Base-by-base conservation (phyloP, 2,113 vertebrate species). In the Martes martes region DNA sequence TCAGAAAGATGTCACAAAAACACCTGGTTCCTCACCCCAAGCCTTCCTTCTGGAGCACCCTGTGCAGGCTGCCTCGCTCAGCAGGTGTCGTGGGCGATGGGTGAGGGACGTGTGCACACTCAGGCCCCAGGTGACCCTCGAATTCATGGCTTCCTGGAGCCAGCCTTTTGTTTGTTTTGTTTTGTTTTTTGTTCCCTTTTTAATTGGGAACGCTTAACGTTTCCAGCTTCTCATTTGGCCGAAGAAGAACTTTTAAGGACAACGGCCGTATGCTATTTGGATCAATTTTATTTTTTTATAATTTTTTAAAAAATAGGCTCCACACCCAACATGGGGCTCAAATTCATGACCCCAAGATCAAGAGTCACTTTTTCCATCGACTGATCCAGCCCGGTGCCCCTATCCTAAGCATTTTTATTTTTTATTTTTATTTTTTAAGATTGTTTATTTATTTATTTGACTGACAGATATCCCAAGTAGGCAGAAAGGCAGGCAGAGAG, bases 81-180 rank as follows among this genome's bases (percentile, higher is more conserved):
- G 11, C 1, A 0, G 45, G 23, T 11, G 1, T 7, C 0, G 4
- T 8, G 1, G 23, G 79, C 19, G 63, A 19, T 3, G 1, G 23
- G 47, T 6, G 47, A 39, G 11, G 45, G 74, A 59, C 73, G 13
- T 11, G 61, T 33, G 28, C 63, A 18, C 4, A 4, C 10, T 23
- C 14, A 4, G 7, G 23, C 87, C 59, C n/a, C 14, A 16, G 4
- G 1, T 6, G 39, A 33, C 28, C 50, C 57, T 90, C 57, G 15
- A 39, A 0, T 36, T 33, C 8, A 36, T 0, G 63, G 45, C 36
- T 73, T 36, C 21, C 13, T 2, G 21, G 52, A 11, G 11, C 14
- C 21, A 42, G 50, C 8, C 23, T 8, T 45, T 50, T n/a, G 19
- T 21, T 1, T 55, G 16, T 55, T 55, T 55, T 55, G 16, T 55